Percentiles rank a stretch among this genome's conserved stretches.
phyloP scores from a whole-genome alignment of 2,797 vertebrate genomes.

The Anguilla anguilla region DNA sequence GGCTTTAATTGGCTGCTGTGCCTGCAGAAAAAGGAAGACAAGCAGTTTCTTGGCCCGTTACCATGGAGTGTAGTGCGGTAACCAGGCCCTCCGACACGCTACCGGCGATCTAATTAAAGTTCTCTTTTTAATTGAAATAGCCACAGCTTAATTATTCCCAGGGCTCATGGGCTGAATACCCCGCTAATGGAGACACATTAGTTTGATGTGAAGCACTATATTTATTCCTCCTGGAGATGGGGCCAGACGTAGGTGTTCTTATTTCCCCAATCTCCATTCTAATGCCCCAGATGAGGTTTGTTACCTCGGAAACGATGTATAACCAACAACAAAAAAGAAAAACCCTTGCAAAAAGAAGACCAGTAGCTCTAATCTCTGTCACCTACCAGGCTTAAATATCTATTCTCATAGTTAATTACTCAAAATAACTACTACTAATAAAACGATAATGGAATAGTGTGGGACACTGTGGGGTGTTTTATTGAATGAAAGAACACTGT shows the following conservation, averaged over 20 bases:
- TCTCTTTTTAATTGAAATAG: conserved; percentile 32
- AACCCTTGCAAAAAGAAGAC: not conserved
- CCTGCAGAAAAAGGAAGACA: conserved; percentile 38
- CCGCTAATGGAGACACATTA: conserved; percentile 15
- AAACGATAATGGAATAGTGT: not conserved
- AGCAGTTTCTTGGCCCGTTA: conserved; percentile 42
- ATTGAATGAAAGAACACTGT: too few species aligned
- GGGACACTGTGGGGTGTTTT: too few species aligned
- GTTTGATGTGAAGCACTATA: conserved; percentile 13
- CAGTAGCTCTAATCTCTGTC: not conserved
- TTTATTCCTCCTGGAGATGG: not conserved
- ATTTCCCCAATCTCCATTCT: not conserved
- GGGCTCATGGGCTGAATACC: not conserved
- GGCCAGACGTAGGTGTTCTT: not conserved
- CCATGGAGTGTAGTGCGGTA: conserved; percentile 47
- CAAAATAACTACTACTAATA: not conserved
- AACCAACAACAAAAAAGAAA: not conserved
- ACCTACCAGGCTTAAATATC: not conserved
- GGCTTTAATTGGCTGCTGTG: conserved; percentile 26
- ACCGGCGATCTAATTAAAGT: conserved; percentile 29
- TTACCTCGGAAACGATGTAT: not conserved
- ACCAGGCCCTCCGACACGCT: conserved; percentile 37
- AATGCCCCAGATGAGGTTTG: not conserved
- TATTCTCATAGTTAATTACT: not conserved
- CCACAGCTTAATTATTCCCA: conserved; percentile 29